Base-by-base conservation (phyloP, 2,113 vertebrate species). In the Pelobates fuscus region DNA sequence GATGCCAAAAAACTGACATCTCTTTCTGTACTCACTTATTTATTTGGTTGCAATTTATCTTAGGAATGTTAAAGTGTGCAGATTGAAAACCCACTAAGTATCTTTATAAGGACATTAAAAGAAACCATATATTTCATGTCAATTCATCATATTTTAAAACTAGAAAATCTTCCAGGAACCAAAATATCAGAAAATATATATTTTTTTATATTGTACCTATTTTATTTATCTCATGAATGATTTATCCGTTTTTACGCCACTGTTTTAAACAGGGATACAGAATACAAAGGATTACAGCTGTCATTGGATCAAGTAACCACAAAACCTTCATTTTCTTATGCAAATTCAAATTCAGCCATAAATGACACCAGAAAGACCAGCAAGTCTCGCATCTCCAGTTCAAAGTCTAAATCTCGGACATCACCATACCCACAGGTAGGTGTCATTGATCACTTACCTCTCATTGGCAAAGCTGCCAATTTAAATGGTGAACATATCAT, bases 221-320 rank as follows among this genome's bases (percentile, higher is more conserved):
- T n/a, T n/a, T n/a, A n/a, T n/a, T n/a, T n/a, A n/a, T n/a, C 3
- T 49, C 12, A 49, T 49, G 15, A 17, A 18, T 49, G 44, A 49
- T 17, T 15, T 14, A 17, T 12, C 14, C 7, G 14, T 15, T 25
- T 1, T 57, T 23, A 64, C 54, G n/a, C 20, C 61, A 1, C 23
- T 25, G 5, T 84, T 77, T 81, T 86, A 26, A 83, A 65, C 80
- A 99, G 97, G 86, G 96, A 99, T 80, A 96, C 94, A 0, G 96
- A 99, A 83, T 98, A 98, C 75, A 98, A 98, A 90, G 96, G 96
- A 64, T 90, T 98, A 1, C 97, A 98, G 83, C 94, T 99, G 44
- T 98, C 97, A 18, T 81, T 98, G 85, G 97, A 98, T 88, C 97
- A 99, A 86, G 91, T 94, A 80, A 89, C 92, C 18, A 93, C 90